Evolutionary conservation across 2,888 invertebrate species (phyloP).

Genomic region (Tupiocoris notatus): DNA sequence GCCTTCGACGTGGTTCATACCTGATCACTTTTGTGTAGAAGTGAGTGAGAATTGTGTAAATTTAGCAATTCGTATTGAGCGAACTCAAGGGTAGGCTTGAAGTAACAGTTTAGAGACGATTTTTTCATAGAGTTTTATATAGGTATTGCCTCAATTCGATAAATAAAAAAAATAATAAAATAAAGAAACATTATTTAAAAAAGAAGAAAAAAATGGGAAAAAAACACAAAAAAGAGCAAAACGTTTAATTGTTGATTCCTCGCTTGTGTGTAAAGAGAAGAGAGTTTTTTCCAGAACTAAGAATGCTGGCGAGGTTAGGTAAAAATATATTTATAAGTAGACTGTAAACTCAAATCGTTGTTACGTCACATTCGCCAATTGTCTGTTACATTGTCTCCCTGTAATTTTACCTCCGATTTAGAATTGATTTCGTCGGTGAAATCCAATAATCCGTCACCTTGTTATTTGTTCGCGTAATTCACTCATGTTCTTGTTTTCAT

Average conservation of each 20-base stretch:
- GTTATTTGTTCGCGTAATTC: constrained; percentile 23
- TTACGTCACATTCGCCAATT: constrained; percentile 30
- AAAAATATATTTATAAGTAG: constrained; percentile 32
- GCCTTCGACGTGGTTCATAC: constrained; percentile 20
- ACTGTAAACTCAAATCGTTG: constrained; percentile 25
- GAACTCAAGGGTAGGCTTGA: constrained; percentile 32
- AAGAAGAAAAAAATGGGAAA: constrained; percentile 16
- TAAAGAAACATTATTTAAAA: constrained; percentile 13
- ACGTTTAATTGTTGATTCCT: constrained; percentile 25
- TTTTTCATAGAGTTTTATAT: constrained; percentile 41
- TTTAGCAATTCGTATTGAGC: constrained; percentile 8
- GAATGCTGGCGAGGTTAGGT: constrained; percentile 35
- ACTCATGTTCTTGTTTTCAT: constrained; percentile 1
- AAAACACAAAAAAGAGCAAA: constrained; percentile 14
- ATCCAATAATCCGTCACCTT: constrained; percentile 2
- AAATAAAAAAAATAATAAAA: neutral
- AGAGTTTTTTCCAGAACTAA: constrained; percentile 21
- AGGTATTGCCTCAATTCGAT: constrained; percentile 37
- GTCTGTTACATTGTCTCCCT: constrained; percentile 33
- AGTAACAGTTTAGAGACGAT: constrained; percentile 31
- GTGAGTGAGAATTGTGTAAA: constrained; percentile 24
- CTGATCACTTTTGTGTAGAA: constrained; percentile 3
- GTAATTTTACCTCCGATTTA: constrained; percentile 21
- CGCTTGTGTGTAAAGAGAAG: constrained; percentile 31
- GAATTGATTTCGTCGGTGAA: neutral